These are phyloP conservation scores for Hedychridium roseum DNA, from an alignment of 2,888 invertebrate genomes.

Conservation along the genomic window DNA sequence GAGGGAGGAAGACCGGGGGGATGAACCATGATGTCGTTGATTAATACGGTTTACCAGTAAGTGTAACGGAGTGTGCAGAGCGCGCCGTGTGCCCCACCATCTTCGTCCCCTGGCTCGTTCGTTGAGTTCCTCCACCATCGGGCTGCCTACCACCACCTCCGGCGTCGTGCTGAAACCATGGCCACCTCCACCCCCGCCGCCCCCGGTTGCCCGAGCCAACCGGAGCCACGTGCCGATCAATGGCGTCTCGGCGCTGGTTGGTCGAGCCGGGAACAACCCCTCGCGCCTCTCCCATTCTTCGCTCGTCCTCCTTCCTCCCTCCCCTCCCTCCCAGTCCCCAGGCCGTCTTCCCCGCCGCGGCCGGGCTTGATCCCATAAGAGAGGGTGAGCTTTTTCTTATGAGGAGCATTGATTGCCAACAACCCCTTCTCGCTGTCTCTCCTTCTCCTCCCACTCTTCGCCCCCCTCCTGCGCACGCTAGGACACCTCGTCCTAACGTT, in stretches of 20 bases:
- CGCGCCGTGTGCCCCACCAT: constrained; percentile 37
- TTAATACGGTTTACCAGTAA: constrained; percentile 65
- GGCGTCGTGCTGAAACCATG: background rate
- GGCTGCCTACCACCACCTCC: constrained; percentile 19
- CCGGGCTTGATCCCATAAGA: constrained; percentile 51
- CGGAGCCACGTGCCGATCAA: constrained; percentile 64
- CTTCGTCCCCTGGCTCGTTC: constrained; percentile 20
- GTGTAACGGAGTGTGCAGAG: constrained; percentile 64
- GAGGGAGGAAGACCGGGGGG: constrained; percentile 42
- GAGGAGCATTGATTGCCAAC: constrained; percentile 64
- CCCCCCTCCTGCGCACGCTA: constrained; percentile 1
- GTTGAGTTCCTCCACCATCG: constrained; percentile 16
- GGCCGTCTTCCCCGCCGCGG: constrained; percentile 15
- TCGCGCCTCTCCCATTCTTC: constrained; percentile 11
- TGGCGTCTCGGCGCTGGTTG: constrained; percentile 62
- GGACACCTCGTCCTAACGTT: constrained; percentile 12
- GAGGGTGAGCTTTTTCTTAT: constrained; percentile 58
- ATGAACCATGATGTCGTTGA: constrained; percentile 64
- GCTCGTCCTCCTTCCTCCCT: background rate
- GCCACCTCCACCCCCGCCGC: constrained; percentile 26
- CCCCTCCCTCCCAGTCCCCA: constrained; percentile 17
- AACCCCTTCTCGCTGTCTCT: constrained; percentile 43
- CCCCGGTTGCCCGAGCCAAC: constrained; percentile 44
- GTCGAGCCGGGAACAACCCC: constrained; percentile 49
- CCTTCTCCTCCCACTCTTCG: constrained; percentile 14